Base-by-base conservation (phyloP, 2,888 invertebrate species). In the Tortricodes alternella region DNA sequence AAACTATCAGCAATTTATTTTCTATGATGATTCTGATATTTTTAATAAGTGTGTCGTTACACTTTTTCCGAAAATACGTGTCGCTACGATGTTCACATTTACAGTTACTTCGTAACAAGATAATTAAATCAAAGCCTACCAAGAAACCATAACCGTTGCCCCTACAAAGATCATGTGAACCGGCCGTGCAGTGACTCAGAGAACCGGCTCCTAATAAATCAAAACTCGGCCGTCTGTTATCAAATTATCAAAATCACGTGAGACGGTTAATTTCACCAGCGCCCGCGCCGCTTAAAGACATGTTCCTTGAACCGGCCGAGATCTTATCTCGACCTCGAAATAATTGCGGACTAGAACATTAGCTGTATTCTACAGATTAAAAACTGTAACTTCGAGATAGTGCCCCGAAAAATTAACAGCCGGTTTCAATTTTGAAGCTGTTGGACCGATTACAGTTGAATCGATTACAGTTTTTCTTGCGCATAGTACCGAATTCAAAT, bases 201-300 rank as follows among this genome's bases (percentile, higher is more conserved):
- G 62, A 79, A 80, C 85, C 78, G 70, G 85, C 82, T 80, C 59
- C 55, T 50, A 80, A 89, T 88, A 89, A 90, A 89, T 89, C 89
- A 89, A 85, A 80, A 44, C 63, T 65, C 66, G 61, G 62, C 62
- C 67, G 78, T 71, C 77, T 74, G 89, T 89, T 89, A 90, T 90
- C 89, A 89, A 86, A 89, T 86, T 88, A 90, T 89, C 89, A 88
- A 84, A 83, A 74, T 78, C 88, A 89, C 89, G 89, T 88, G 79
- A 82, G 83, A 73, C 79, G 74, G 74, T 88, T 87, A 88, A 89
- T 88, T 89, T 85, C 74, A 70, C 73, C 74, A 83, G 74, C 87
- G 89, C 56, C 8, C 49, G 50, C 49, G 89, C 85, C 85, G 85
- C 77, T 78, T 80, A 82, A 85, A 88, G 85, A 80, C 80, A 77